Base-by-base conservation (phyloP, 1,140 invertebrate species). In the Frieseomelitta varia region DNA sequence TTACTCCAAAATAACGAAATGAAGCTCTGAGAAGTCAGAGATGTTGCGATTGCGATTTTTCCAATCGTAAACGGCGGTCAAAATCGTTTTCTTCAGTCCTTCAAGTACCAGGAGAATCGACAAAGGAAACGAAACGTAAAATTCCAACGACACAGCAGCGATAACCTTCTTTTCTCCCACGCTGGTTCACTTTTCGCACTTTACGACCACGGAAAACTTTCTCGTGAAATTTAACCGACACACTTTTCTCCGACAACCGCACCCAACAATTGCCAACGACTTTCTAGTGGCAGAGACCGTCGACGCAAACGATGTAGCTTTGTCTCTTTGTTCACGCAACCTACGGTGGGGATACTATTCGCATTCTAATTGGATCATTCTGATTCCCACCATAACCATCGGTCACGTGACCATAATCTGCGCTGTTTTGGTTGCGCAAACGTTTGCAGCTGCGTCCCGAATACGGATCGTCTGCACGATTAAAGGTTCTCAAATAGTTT, bases 261-360 rank as follows among this genome's bases (percentile, higher is more conserved):
- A 93, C 91, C 85, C 90, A 90, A 71, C 85, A 80, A 93, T 82
- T 82, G 86, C 85, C 92, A 89, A 91, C 85, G 90, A 93, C 92
- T 93, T 93, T 94, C 92, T 93, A 91, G 90, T 91, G 86, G 88
- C 88, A 90, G 72, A 84, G 81, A 83, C 84, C 79, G 82, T 88
- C 65, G 88, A 73, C 73, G 79, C 83, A 74, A 61, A 76, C 69
- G 85, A 90, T 79, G 79, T 91, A 91, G 91, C 90, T 90, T 91
- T 90, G 91, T 91, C 92, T 91, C 93, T 94, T 94, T 94, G 93
- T 94, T 93, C 91, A 77, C 34, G 65, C 47, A 68, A 69, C 61
- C 67, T n/a, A 58, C 34, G 24, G 88, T 24, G 74, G 85, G 83
- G 83, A 84, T 76, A 27, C n/a, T 39, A 65, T 24, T 6, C 17